Percentiles rank a stretch among this genome's conserved stretches.
These are phyloP conservation scores for Ascaphus truei DNA, from an alignment of 2,113 vertebrate genomes.

Conservation along the genomic window DNA sequence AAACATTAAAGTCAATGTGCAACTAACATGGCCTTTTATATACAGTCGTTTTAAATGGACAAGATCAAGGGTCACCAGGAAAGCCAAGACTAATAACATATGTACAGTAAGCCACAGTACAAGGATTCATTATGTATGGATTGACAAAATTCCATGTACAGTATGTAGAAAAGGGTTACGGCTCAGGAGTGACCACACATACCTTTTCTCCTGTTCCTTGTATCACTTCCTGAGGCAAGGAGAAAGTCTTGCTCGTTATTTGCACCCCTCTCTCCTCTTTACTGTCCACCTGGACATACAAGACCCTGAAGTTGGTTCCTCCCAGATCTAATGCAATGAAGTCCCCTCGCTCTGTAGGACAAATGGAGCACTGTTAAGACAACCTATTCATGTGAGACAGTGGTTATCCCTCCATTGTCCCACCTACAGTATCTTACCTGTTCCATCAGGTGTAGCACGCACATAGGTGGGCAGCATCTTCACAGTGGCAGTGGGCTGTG, in stretches of 20 bases:
- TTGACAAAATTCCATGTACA: no score
- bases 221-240: slow-evolving; percentile 58
- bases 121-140: not conserved
- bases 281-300: slow-evolving; percentile 59
- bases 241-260: slow-evolving; percentile 65
- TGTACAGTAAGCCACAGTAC: not conserved
- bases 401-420: no score
- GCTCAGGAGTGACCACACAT: not conserved
- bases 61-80: no score
- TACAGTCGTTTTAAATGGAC: no score
- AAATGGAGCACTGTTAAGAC: not conserved
- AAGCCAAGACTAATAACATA: not conserved
- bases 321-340: slow-evolving; percentile 82
- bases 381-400: no score
- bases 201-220: slow-evolving; percentile 59
- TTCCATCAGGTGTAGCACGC: slow-evolving; percentile 51
- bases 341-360: slow-evolving; percentile 67
- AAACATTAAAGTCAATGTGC: no score
- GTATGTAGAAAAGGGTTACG: no score
- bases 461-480: slow-evolving; percentile 69
- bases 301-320: slow-evolving; percentile 83
- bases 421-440: no score
- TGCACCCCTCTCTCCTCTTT: slow-evolving; percentile 45
- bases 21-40: no score
- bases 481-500: slow-evolving; percentile 35